Conservation (phyloP, 1,140 invertebrate species). For the Copidosoma floridanum region DNA sequence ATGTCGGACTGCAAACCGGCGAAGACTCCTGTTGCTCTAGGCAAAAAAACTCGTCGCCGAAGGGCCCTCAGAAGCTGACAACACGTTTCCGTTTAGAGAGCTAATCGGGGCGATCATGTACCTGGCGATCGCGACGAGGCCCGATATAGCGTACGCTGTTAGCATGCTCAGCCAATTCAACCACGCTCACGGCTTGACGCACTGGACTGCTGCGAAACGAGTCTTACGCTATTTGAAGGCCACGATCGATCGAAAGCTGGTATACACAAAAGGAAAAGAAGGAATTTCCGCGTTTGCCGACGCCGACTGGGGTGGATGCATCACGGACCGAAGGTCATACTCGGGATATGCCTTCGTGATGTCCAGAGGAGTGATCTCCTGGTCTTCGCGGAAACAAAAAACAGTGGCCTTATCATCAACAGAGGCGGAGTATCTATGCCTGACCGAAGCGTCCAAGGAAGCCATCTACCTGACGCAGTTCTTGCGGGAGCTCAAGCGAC, state of each 20-base stretch:
- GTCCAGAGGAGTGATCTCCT: slow-evolving; percentile 21
- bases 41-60: not conserved
- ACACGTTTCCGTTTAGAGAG: slow-evolving; percentile 12
- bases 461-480: too few relatives aligned
- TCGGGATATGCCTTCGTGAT: slow-evolving; percentile 25
- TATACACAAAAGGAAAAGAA: not conserved
- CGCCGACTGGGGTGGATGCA: slow-evolving; percentile 27
- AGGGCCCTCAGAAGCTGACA: not conserved
- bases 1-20: slow-evolving; percentile 33
- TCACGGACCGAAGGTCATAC: slow-evolving; percentile 29
- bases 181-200: not conserved
- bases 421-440: slow-evolving; percentile 25
- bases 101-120: slow-evolving; percentile 20
- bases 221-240: not conserved
- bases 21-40: slow-evolving; percentile 26
- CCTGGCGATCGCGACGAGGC: not conserved
- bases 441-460: slow-evolving; percentile 5
- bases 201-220: slow-evolving; percentile 14
- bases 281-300: slow-evolving; percentile 23
- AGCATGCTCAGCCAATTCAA: slow-evolving; percentile 20
- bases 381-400: slow-evolving; percentile 22
- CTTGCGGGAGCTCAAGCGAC: too few relatives aligned
- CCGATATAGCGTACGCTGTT: slow-evolving; percentile 9
- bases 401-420: slow-evolving; percentile 27
- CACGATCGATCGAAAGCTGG: not conserved